Evolutionary conservation across 2,797 vertebrate species (phyloP).

Genomic region (Tarsius wallacei): DNA sequence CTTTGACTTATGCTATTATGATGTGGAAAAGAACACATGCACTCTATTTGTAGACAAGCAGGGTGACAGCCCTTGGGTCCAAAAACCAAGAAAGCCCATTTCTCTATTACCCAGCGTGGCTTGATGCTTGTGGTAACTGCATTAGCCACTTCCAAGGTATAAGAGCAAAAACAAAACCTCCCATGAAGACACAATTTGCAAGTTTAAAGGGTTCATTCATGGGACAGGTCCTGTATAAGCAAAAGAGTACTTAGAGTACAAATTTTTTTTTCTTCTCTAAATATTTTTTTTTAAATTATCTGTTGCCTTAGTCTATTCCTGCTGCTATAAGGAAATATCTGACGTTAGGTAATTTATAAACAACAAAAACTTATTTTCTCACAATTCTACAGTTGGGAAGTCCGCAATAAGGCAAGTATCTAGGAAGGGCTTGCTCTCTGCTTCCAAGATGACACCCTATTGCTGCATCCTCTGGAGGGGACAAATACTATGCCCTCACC

Average conservation of each 20-base stretch:
- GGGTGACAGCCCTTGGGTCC: neutral
- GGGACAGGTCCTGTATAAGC: neutral
- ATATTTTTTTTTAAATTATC: neutral
- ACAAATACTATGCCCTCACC: neutral
- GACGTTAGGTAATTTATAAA: neutral
- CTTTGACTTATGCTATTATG: neutral
- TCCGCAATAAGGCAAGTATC: neutral
- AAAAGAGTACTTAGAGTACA: neutral
- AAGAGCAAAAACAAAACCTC: neutral
- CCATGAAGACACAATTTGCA: neutral
- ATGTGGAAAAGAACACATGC: neutral
- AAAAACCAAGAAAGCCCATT: neutral
- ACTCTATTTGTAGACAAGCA: neutral
- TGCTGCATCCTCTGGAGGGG: neutral
- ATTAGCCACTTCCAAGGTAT: neutral
- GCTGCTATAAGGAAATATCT: neutral
- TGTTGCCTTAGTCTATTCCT: neutral
- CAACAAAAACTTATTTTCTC: neutral
- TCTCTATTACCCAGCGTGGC: neutral
- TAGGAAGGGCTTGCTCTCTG: neutral
- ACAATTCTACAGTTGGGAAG: neutral
- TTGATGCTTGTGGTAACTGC: neutral
- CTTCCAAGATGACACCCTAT: neutral
- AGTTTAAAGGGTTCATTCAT: neutral
- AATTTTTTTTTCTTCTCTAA: neutral